A percentile compares a stretch with the other conserved stretches of the same genome.
Evolutionary conservation across 2,113 vertebrate genomes (phyloP).

Genomic region (Cryptotis parvus): DNA sequence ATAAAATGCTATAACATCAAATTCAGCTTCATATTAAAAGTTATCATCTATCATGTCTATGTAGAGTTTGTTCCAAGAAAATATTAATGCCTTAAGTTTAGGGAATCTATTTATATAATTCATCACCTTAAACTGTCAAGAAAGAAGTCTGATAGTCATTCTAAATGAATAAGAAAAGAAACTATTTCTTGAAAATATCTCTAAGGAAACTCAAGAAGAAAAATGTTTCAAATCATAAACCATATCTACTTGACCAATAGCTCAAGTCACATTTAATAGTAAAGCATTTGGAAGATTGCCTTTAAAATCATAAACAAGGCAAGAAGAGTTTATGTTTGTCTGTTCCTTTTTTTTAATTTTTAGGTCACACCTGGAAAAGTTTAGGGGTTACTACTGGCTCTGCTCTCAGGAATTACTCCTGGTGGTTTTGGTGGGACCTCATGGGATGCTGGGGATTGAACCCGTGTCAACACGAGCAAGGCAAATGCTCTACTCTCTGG

Average conservation of each 20-base stretch:
- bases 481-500: too few relatives aligned
- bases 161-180: background rate
- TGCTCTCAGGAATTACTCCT: too few relatives aligned
- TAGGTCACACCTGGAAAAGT: too few relatives aligned
- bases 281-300: constrained; percentile 40
- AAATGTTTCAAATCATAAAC: constrained; percentile 55
- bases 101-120: constrained; percentile 42
- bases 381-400: too few relatives aligned
- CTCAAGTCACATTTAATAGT: constrained; percentile 52
- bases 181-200: constrained; percentile 30
- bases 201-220: constrained; percentile 50
- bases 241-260: constrained; percentile 44
- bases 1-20: constrained; percentile 20
- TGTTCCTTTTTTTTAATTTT: too few relatives aligned
- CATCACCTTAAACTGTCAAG: constrained; percentile 15
- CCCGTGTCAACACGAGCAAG: too few relatives aligned
- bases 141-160: constrained; percentile 15
- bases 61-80: constrained; percentile 37
- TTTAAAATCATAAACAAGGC: constrained; percentile 56
- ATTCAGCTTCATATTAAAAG: constrained; percentile 34
- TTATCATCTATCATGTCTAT: constrained; percentile 3
- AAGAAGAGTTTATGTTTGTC: too few relatives aligned
- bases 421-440: too few relatives aligned
- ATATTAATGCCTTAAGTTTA: background rate
- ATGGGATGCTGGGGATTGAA: too few relatives aligned